Evolutionary conservation across 1,140 invertebrate genomes (phyloP), one percentile per base, ranked within the genome.

Genomic region (Liolophura sinensis): DNA sequence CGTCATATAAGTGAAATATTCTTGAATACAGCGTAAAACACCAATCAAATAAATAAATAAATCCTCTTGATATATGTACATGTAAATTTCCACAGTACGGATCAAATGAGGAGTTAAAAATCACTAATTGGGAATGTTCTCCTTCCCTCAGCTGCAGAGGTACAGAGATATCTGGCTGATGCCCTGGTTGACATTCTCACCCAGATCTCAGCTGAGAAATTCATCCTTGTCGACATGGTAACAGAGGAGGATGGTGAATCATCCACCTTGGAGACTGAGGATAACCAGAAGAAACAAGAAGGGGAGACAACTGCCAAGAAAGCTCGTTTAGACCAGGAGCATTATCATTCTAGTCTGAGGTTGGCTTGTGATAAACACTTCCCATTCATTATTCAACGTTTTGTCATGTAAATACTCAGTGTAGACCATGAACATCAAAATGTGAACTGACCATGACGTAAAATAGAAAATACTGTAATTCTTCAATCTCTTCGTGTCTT

Each of bases 101-200:
- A n/a, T n/a, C n/a, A n/a, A n/a, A n/a, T 3, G 3, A 40, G 3
- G 9, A 40, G 31, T 40, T 40, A 40, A 9, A 40, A 40, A 40
- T 9, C 31, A 5, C 31, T 40, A 40, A 5, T 9, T 40, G 31
- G 3, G 31, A 9, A 40, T 50, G n/a, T 52, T 18, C 27, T 50
- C 65, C 16, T 57, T 58, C 48, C 68, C 65, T 5, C 62, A 81
- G 79, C 59, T 55, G 76, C 74, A 64, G 71, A 76, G 64, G 71
- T 70, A 24, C 64, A 61, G 27, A 65, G 68, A 20, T 69, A 74
- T 22, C 85, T 95, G 57, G 87, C 92, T 62, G 88, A 90, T 80
- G 92, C 93, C 57, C 86, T 93, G 68, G 88, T 88, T 85, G 89
- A 90, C 74, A 90, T 92, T 62, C 81, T 92, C 68, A 84, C 84